Evolutionary conservation across 2,888 invertebrate genomes (phyloP), one percentile per base, ranked within the genome.

Genomic region (Lochmaea crataegi): DNA sequence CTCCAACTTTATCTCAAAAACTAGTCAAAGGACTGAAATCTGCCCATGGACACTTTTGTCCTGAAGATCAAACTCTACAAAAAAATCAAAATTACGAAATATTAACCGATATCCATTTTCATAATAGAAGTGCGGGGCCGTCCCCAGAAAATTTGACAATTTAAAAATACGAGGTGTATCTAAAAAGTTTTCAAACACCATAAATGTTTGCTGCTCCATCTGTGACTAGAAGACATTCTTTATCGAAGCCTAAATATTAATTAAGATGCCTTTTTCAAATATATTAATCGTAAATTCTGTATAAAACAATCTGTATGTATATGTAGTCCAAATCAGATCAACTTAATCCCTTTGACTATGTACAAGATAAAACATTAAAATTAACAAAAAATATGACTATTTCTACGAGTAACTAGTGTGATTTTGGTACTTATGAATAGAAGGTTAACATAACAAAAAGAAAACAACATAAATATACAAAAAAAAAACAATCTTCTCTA

Each of bases 361-460:
- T 48, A 70, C 32, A 61, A 56, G 45, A 68, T 71, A 67, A 71
- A 75, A 67, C 48, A 61, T 41, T 61, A 71, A 68, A 57, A 68
- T 67, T 71, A 71, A 71, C 66, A 74, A 77, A 69, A 32, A 74
- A 75, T 73, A 72, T 73, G 74, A 78, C 76, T 77, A 76, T 68
- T 57, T 41, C 45, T 66, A 58, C 69, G 73, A 67, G 57, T 68
- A 75, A 71, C 72, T 76, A 76, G 72, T 67, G 76, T 72, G 73
- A 79, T 80, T 53, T 78, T 79, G 78, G 80, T 78, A 73, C 77
- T 76, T 77, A 80, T 80, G 78, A 80, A 78, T 80, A 80, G 77
- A 79, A 72, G 71, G 76, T 75, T 78, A 79, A 80, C 76, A 78
- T 79, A 80, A 79, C 78, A 79, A 80, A 78, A 80, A 79, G 75